Evolutionary conservation across 2,888 invertebrate species (phyloP).

Genomic region (Heliconius ismenius): DNA sequence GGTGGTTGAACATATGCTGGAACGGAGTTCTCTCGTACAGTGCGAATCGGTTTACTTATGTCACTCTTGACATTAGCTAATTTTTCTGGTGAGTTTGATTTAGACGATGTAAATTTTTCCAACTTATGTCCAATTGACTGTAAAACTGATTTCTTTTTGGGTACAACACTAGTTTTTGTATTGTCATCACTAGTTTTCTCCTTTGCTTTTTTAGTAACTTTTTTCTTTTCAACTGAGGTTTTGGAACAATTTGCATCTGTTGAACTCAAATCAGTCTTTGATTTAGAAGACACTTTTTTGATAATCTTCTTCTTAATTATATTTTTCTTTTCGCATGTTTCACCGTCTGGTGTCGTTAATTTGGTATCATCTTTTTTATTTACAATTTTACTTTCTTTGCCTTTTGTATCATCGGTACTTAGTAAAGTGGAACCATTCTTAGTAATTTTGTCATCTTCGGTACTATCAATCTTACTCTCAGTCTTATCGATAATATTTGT

Average conservation of each 20-base stretch:
- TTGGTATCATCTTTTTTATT: conserved; percentile 58
- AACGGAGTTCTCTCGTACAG: conserved; percentile 85
- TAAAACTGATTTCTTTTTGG: conserved; percentile 85
- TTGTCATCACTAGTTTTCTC: conserved; percentile 64
- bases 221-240: conserved; percentile 67
- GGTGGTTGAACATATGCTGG: conserved; percentile 78
- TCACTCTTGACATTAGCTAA: conserved; percentile 57
- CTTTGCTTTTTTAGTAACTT: conserved; percentile 71
- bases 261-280: conserved; percentile 67
- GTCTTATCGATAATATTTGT: conserved; percentile 48
- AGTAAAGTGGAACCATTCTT: conserved; percentile 56
- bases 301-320: conserved; percentile 75
- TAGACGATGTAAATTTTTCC: conserved; percentile 84
- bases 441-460: conserved; percentile 56
- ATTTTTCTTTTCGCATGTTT: conserved; percentile 66
- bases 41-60: conserved; percentile 77
- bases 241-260: conserved; percentile 61
- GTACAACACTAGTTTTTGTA: conserved; percentile 56
- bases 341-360: conserved; percentile 56
- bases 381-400: conserved; percentile 54
- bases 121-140: conserved; percentile 90
- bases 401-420: conserved; percentile 41
- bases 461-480: conserved; percentile 48
- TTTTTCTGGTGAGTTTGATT: conserved; percentile 78
- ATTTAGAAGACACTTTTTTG: conserved; percentile 74